Base-by-base conservation (phyloP, 2,797 vertebrate genomes). In the Mareca strepera region DNA sequence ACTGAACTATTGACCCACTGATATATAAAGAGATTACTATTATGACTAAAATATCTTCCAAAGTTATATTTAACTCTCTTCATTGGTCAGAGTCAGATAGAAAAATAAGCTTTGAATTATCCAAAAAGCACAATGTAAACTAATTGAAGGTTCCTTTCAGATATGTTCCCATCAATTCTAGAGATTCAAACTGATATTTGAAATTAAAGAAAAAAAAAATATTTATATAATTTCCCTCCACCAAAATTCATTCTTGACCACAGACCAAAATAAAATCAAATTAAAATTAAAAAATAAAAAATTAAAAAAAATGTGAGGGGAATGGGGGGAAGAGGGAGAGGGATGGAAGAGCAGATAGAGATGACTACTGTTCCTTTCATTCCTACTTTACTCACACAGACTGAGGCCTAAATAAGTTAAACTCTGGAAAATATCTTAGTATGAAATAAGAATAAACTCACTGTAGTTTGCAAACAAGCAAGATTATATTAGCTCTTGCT, bases 1-100 rank as follows among this genome's bases (percentile, higher is more conserved):
- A 95, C 93, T 98, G 98, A 98, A 98, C 98, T 98, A 94, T 98
- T 98, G 98, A 98, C 98, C 98, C 93, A 97, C 91, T 96, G 97
- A 96, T 97, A 97, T 85, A 97, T 94, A 96, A 97, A 97, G 96
- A 97, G 96, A 97, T 97, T 97, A 97, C 77, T 96, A 88, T 96
- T 97, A 97, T 96, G 91, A 97, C 90, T 87, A 95, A 96, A 92
- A 88, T 95, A 93, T 88, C 90, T 97, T 95, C 60, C 52, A 95
- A 97, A 97, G 95, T 96, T 94, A 43, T 92, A 66, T 93, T 98
- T 98, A 98, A 98, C 96, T 96, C 94, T 96, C 79, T 92, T 97
- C 92, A 91, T 96, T 96, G 72, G 60, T 79, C 35, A 87, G 22
- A 78, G 70, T 81, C 85, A 81, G 78, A 73, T 17, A 91, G 78